Base-by-base conservation (phyloP, 2,888 invertebrate genomes). In the Diadromus collaris region DNA sequence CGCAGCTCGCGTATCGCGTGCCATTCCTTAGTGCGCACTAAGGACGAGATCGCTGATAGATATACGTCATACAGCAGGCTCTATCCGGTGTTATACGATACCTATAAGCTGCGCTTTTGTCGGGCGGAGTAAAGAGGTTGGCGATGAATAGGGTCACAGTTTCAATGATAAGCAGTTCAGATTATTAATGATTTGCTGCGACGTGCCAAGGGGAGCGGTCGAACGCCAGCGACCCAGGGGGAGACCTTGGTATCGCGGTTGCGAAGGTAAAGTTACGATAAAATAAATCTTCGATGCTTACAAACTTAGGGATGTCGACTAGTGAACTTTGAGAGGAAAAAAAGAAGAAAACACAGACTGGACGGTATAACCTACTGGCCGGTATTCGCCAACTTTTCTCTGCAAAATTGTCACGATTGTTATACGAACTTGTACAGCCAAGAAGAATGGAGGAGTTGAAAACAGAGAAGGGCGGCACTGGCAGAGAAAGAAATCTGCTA, bases 401-500 rank as follows among this genome's bases (percentile, higher is more conserved):
- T 4, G 38, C 38, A 41, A 41, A 16, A 41, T 16, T 41, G 38
- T 41, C 38, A 16, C 32, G 5, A 46, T 54, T 29, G 9, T n/a
- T 10, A 65, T 0, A 58, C 16, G 13, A 54, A 27, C 27, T 54
- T 54, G 24, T 54, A n/a, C 10, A 16, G 13, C 5, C 2, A 41
- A 9, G 48, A 48, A 29, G 7, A 38, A 21, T n/a, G 16, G 51
- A 13, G 9, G 10, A 48, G 19, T n/a, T 24, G 41, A 34, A 73
- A 60, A 44, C 24, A 56, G 13, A 1, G 46, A 24, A 46, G 60
- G 44, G 48, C 21, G 24, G n/a, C 19, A 48, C n/a, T 48, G n/a
- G 48, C 5, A 70, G 65, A 41, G 46, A 44, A 61, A 38, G 48
- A 71, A 64, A 76, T 65, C 67, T 70, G 72, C 69, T 79, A 77